These are phyloP conservation scores for Stylophora pistillata DNA, from an alignment of 64 coral and sea anemone genomes.

Conservation along the genomic window DNA sequence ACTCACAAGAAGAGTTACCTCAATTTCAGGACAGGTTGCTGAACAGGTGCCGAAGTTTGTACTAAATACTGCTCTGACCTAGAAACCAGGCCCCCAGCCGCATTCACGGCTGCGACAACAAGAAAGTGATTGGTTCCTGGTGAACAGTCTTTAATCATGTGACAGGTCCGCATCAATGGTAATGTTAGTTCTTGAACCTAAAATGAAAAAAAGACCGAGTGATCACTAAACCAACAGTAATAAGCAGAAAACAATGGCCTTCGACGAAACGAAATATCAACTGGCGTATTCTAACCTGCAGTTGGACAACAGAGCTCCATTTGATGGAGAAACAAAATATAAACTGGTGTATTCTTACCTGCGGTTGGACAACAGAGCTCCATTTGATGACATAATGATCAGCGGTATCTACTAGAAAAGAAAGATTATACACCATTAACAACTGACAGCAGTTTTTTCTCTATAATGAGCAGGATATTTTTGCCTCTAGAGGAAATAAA, in stretches of 20 bases:
- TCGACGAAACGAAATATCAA: not conserved
- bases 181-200: constrained; percentile 52
- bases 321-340: not conserved
- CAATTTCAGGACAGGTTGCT: constrained; percentile 52
- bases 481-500: too few relatives aligned
- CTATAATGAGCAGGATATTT: too few relatives aligned
- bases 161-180: constrained; percentile 24
- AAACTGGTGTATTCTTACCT: constrained; percentile 42
- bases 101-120: constrained; percentile 65
- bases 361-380: constrained; percentile 77
- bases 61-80: constrained; percentile 74
- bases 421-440: not conserved
- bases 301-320: not conserved
- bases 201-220: not conserved
- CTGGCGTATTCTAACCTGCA: not conserved
- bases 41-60: constrained; percentile 74
- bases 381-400: constrained; percentile 80
- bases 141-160: constrained; percentile 62
- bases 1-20: constrained; percentile 22
- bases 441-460: too few relatives aligned
- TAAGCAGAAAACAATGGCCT: not conserved
- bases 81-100: constrained; percentile 45
- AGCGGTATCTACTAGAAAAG: constrained; percentile 7
- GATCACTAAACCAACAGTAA: not conserved
- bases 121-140: constrained; percentile 88